Percentiles rank a stretch among this genome's conserved stretches.
These are phyloP conservation scores for Myoxocephalus aenaeus DNA, from an alignment of 2,797 vertebrate species.

Conservation along the genomic window DNA sequence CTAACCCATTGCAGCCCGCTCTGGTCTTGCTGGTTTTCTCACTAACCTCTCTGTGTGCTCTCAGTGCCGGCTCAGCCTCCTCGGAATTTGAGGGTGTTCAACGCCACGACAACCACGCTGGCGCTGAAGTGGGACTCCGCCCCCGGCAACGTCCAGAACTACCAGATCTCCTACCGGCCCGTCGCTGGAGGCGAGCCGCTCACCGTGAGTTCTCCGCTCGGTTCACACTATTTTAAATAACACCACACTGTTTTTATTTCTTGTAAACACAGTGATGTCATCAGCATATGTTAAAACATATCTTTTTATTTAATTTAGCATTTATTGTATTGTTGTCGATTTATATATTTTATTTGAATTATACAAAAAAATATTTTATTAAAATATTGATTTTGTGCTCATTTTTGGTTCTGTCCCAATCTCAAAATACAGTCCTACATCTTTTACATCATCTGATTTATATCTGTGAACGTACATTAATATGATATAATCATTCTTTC, in stretches of 20 bases:
- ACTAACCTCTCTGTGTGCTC: slow-evolving; percentile 42
- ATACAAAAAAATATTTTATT: no score
- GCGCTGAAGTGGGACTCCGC: slow-evolving; percentile 93
- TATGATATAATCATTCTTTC: neutral
- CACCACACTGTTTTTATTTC: neutral
- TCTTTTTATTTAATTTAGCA: no score
- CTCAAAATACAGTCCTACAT: neutral
- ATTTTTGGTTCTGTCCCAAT: neutral
- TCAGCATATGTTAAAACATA: neutral
- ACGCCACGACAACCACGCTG: slow-evolving; percentile 90
- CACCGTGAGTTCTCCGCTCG: slow-evolving; percentile 78
- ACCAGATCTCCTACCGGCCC: slow-evolving; percentile 88
- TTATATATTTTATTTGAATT: no score
- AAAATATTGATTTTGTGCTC: neutral
- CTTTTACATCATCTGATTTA: neutral
- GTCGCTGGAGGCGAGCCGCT: slow-evolving; percentile 83
- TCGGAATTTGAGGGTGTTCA: slow-evolving; percentile 91
- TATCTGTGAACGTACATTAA: neutral
- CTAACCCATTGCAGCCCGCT: neutral
- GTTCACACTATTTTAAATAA: no score
- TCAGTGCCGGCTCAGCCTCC: slow-evolving; percentile 89
- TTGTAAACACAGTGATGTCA: no score
- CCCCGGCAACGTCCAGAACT: slow-evolving; percentile 90
- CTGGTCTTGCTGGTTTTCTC: slow-evolving; percentile 5
- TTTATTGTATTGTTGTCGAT: no score